Conservation (phyloP, 1,140 invertebrate genomes). For the Heliothis subflexa region DNA sequence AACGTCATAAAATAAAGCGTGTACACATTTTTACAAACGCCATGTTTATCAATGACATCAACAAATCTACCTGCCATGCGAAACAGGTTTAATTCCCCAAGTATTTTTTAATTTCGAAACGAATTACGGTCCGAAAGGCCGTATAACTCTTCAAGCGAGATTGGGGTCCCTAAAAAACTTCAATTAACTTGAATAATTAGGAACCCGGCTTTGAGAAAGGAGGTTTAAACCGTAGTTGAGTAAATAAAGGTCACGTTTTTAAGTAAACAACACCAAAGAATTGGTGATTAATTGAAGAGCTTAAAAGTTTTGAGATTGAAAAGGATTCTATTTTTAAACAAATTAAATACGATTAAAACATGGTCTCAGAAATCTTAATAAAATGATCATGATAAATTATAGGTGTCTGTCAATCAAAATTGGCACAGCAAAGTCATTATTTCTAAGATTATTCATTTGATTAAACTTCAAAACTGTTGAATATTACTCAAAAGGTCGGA, state of each 20-base stretch:
- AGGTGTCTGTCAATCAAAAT: too few species aligned
- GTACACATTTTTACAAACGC: neutral
- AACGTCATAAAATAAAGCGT: too few species aligned
- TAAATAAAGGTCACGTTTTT: slow-evolving; percentile 41
- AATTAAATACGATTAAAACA: neutral
- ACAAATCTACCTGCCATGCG: neutral
- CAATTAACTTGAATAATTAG: slow-evolving; percentile 62
- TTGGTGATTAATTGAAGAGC: slow-evolving; percentile 32
- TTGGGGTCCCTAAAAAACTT: slow-evolving; percentile 50
- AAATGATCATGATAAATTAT: too few species aligned
- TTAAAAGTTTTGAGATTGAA: neutral
- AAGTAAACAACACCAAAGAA: slow-evolving; percentile 28
- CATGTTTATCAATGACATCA: slow-evolving; percentile 9
- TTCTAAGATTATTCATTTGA: too few species aligned
- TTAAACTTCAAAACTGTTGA: too few species aligned
- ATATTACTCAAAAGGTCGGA: too few species aligned
- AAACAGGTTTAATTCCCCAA: slow-evolving; percentile 21
- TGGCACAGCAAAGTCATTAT: too few species aligned
- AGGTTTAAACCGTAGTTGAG: neutral
- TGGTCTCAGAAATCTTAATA: neutral
- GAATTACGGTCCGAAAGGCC: slow-evolving; percentile 20
- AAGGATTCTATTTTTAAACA: neutral
- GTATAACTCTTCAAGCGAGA: slow-evolving; percentile 31
- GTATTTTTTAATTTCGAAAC: slow-evolving; percentile 37
- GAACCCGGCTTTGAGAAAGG: slow-evolving; percentile 9